A percentile compares a stretch with the other conserved stretches of the same genome.
These are phyloP conservation scores for Carcharodon carcharias DNA, from an alignment of 2,797 vertebrate genomes.

Conservation along the genomic window DNA sequence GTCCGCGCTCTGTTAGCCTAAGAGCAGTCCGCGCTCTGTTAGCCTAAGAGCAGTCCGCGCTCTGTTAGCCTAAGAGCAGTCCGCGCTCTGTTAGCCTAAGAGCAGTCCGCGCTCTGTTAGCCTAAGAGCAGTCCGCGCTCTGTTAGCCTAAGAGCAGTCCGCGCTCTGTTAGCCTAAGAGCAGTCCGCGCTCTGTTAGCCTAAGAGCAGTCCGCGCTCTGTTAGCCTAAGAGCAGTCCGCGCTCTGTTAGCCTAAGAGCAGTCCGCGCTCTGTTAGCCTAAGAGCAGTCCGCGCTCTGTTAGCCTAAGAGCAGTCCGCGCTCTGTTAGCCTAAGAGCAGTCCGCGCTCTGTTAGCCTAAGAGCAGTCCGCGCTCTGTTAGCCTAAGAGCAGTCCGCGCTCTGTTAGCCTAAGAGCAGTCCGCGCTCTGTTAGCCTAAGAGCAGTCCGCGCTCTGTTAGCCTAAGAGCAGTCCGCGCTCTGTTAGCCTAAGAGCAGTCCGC, in stretches of 20 bases:
- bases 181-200: not conserved
- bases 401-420: not conserved
- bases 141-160: slow-evolving; percentile 49
- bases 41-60: not conserved
- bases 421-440: not conserved
- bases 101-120: not conserved
- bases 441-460: slow-evolving; percentile 44
- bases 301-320: no score
- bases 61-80: slow-evolving; percentile 49
- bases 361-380: slow-evolving; percentile 43
- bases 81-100: not conserved
- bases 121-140: not conserved
- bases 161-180: not conserved
- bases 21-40: not conserved
- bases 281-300: not conserved
- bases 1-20: not conserved
- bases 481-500: not conserved
- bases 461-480: not conserved
- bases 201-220: not conserved
- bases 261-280: not conserved
- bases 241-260: not conserved
- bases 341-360: not conserved
- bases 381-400: not conserved
- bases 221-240: slow-evolving; percentile 50
- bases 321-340: not conserved